Conservation (phyloP, 1,140 invertebrate species). For the Drosophila bocki region DNA sequence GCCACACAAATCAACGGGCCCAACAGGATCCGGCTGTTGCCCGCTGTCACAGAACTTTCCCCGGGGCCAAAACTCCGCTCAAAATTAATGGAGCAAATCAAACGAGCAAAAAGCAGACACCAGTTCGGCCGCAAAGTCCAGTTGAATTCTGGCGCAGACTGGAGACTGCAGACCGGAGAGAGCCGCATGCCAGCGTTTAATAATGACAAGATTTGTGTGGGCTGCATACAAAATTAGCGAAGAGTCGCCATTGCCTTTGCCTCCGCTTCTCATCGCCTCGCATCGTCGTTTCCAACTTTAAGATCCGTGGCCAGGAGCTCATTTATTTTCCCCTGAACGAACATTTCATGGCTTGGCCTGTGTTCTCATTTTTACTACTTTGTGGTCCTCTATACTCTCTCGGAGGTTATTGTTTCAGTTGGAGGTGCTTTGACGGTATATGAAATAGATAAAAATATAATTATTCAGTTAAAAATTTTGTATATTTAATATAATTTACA, state of each 20-base stretch:
- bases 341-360: slow-evolving; percentile 21
- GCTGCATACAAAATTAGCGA: slow-evolving; percentile 74
- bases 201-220: slow-evolving; percentile 79
- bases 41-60: slow-evolving; percentile 61
- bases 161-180: slow-evolving; percentile 6
- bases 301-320: slow-evolving; percentile 41
- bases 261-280: slow-evolving; percentile 13
- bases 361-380: slow-evolving; percentile 29
- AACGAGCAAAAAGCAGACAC: slow-evolving; percentile 62
- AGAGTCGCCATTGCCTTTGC: slow-evolving; percentile 13
- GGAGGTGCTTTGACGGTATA: neutral
- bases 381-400: slow-evolving; percentile 12
- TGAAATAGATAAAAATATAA: no score
- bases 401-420: neutral
- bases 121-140: slow-evolving; percentile 24
- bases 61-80: slow-evolving; percentile 47
- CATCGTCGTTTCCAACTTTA: slow-evolving; percentile 24
- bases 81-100: slow-evolving; percentile 80
- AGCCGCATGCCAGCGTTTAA: slow-evolving; percentile 50
- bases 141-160: slow-evolving; percentile 2
- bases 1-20: slow-evolving; percentile 73
- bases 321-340: slow-evolving; percentile 67
- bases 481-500: neutral
- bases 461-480: neutral
- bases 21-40: slow-evolving; percentile 36